Evolutionary conservation across 2,797 vertebrate species (phyloP), one percentile per base, ranked within the genome.

Genomic region (Dipus sagitta): DNA sequence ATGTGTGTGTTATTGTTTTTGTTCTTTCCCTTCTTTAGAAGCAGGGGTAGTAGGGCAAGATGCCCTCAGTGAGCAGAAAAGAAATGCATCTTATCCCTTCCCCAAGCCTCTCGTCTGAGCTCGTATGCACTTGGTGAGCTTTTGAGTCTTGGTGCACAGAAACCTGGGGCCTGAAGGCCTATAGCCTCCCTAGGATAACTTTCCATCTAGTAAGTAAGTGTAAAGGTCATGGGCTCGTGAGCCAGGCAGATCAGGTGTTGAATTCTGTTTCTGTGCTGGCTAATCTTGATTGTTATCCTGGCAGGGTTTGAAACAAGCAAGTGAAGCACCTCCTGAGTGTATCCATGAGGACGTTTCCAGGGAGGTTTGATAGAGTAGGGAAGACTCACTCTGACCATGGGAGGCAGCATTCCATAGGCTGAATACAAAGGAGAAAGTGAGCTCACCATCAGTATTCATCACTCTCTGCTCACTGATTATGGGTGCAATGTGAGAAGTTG

Each of bases 21-120:
- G 26, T 38, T 34, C 30, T 65, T 81, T 64, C 7, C 52, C 3
- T 75, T 90, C 32, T 60, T 83, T 84, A 74, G 26, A 32, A 96
- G 47, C 67, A 88, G 71, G 23, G 21, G 81, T 94, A 91, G 80
- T 81, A 93, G 91, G 89, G 17, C 85, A 90, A 86, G 79, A 72
- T 86, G 54, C 76, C 82, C 54, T 94, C 62, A 30, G 67, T 81
- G 58, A 74, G 47, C 26, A 92, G 67, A 26, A 68, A 70, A 62
- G 62, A 88, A 94, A 86, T 74, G 17, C 21, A 17, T 79, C 88
- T 58, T 18, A 17, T 58, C 82, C 24, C 52, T 24, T 86, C 78
- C 26, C 68, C 14, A 62, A 88, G 71, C 52, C 20, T 85, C 75
- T 85, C 30, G 6, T 72, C 82, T 70, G 38, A 87, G 54, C 47